phyloP scores from a whole-genome alignment of 2,797 vertebrate species.

The Melanogrammus aeglefinus region DNA sequence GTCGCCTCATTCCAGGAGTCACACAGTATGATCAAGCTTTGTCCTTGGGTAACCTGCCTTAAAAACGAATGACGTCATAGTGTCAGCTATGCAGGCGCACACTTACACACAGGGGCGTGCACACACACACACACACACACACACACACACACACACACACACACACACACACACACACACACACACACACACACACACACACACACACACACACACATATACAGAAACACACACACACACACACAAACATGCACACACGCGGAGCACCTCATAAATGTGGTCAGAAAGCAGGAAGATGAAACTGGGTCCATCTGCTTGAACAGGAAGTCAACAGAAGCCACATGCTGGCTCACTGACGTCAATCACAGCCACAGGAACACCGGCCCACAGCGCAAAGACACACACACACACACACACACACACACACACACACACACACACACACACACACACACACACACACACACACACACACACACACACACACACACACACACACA shows the following conservation, averaged over 20 bases:
- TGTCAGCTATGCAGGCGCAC: constrained; percentile 3
- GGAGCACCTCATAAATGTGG: constrained; percentile 69
- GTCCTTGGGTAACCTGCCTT: constrained; percentile 10
- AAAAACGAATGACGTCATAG: constrained; percentile 26
- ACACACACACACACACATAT: constrained; percentile 22
- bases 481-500: constrained; percentile 29
- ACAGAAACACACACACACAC: constrained; percentile 29
- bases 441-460: constrained; percentile 11
- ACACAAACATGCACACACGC: constrained; percentile 16
- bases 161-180: constrained; percentile 13
- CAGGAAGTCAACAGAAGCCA: constrained; percentile 81
- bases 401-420: constrained; percentile 22
- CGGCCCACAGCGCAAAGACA: constrained; percentile 49
- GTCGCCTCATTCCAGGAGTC: neutral
- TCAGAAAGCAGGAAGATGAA: constrained; percentile 73
- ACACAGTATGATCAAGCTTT: constrained; percentile 1
- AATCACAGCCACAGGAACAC: constrained; percentile 74
- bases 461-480: constrained; percentile 12
- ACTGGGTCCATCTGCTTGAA: constrained; percentile 75
- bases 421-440: constrained; percentile 26
- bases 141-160: constrained; percentile 30
- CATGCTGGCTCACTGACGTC: constrained; percentile 75
- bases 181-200: neutral
- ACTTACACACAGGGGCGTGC: neutral
- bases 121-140: constrained; percentile 22